Evolutionary conservation across 2,888 invertebrate genomes (phyloP), one percentile per base, ranked within the genome.

Genomic region (Neoitamus cyanurus): DNA sequence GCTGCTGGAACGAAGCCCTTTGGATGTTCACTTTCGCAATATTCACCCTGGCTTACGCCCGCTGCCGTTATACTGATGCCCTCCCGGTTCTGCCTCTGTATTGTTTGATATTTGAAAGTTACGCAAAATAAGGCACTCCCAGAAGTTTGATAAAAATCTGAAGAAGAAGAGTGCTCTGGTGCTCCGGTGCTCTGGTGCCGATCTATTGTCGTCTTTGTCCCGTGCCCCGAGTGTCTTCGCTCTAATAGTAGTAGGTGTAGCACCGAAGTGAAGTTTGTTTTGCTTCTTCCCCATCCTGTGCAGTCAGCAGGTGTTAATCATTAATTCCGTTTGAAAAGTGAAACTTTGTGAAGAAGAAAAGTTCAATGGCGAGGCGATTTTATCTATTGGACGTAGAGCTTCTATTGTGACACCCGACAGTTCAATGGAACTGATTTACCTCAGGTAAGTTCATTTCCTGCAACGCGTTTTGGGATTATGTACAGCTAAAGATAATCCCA

Each of bases 281-380:
- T 58, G 58, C 25, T 58, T 58, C 25, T 6, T 5, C 9, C 25
- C 20, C 25, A 7, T 7, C 48, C 9, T 20, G 58, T 58, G 25
- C 58, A 58, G 58, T 58, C 58, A 58, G 58, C 58, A 58, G 58
- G 58, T 58, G 58, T 58, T 58, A 58, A 58, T 58, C 25, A 58
- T 58, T 58, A 20, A 58, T 58, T 58, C 25, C 25, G 58, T 58
- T 58, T 58, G 58, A 58, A 58, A 58, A 58, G 58, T 58, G 58
- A 58, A 58, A 58, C 25, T 58, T 15, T 58, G 25, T 20, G 58
- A 58, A 58, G 0, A 58, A 25, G 9, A 58, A 58, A 20, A 58
- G 58, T 58, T 58, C 58, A 58, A 58, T 58, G 58, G 58, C 58
- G 58, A 6, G 58, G 9, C 58, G 25, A 25, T 7, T 58, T 20